phyloP scores from a whole-genome alignment of 2,113 vertebrate genomes.

The Micronycteris hirsuta region DNA sequence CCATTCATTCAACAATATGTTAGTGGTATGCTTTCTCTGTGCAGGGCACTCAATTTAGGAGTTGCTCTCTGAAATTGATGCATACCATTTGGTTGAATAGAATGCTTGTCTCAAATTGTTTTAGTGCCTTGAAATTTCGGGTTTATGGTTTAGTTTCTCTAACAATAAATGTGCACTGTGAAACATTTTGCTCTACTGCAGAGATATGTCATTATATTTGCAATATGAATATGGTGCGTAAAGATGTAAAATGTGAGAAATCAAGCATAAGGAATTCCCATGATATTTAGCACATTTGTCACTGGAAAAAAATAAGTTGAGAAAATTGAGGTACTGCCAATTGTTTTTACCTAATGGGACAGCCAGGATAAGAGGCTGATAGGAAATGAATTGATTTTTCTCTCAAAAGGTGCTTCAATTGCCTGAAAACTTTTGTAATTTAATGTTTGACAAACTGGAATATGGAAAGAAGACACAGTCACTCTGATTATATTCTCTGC shows the following conservation, averaged over 20 bases:
- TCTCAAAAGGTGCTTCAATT: not conserved
- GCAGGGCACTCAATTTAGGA: not conserved
- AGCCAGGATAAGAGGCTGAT: not conserved
- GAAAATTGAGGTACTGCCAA: not conserved
- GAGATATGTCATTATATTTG: slow-evolving; percentile 42
- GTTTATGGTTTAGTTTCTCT: slow-evolving; percentile 43
- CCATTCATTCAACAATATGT: not conserved
- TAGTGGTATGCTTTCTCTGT: not conserved
- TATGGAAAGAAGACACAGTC: not conserved
- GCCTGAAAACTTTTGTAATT: not conserved
- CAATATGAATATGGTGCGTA: not conserved
- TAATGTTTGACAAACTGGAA: not conserved
- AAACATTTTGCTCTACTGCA: slow-evolving; percentile 50
- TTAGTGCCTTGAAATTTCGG: slow-evolving; percentile 45
- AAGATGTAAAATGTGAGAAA: slow-evolving; percentile 39
- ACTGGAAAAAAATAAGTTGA: not conserved
- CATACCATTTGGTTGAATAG: not conserved
- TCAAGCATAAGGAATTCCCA: slow-evolving; percentile 20
- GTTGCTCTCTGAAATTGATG: slow-evolving; percentile 5
- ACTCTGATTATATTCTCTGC: not conserved
- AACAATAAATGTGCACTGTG: slow-evolving; percentile 33
- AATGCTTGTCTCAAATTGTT: slow-evolving; percentile 47
- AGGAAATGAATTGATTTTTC: not conserved
- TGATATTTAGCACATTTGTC: slow-evolving; percentile 34
- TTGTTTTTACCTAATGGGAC: not conserved